Evolutionary conservation across 2,797 vertebrate genomes (phyloP).

Genomic region (Sebastes iracundus): DNA sequence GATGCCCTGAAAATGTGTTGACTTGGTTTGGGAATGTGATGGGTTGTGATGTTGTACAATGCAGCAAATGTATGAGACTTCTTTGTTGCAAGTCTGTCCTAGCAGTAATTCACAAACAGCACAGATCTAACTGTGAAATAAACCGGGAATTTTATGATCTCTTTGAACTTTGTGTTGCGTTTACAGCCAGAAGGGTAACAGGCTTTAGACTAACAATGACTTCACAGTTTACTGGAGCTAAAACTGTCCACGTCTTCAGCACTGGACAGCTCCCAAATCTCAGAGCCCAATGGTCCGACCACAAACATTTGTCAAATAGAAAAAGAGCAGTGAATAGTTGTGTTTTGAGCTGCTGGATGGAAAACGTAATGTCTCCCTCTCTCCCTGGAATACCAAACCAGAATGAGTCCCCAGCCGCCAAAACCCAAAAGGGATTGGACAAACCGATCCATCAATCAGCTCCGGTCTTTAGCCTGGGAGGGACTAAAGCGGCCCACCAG

Average conservation of each 20-base stretch:
- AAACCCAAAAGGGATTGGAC: constrained; percentile 70
- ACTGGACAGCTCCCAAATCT: constrained; percentile 78
- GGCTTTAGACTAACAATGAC: constrained; percentile 44
- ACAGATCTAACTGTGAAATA: background rate
- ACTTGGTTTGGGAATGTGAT: constrained; percentile 16
- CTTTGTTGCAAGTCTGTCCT: background rate
- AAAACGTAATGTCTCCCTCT: constrained; percentile 17
- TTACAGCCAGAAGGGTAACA: constrained; percentile 25
- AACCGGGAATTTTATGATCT: constrained; percentile 38
- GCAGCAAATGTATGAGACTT: background rate
- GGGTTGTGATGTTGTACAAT: constrained; percentile 4
- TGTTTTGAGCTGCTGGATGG: constrained; percentile 24
- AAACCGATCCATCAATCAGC: constrained; percentile 75
- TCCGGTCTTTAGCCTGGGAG: constrained; percentile 66
- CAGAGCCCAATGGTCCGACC: background rate
- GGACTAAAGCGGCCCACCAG: constrained; percentile 67
- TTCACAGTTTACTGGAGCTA: constrained; percentile 27
- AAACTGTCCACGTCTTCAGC: constrained; percentile 66
- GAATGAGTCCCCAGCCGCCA: constrained; percentile 25
- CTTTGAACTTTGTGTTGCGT: constrained; percentile 46
- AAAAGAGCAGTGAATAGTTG: constrained; percentile 12
- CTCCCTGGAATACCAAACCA: constrained; percentile 41
- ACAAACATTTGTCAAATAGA: constrained; percentile 11
- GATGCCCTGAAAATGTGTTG: constrained; percentile 31
- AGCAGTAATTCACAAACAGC: constrained; percentile 17